phyloP scores from a whole-genome alignment of 2,113 vertebrate genomes.

The Pelobates fuscus region DNA sequence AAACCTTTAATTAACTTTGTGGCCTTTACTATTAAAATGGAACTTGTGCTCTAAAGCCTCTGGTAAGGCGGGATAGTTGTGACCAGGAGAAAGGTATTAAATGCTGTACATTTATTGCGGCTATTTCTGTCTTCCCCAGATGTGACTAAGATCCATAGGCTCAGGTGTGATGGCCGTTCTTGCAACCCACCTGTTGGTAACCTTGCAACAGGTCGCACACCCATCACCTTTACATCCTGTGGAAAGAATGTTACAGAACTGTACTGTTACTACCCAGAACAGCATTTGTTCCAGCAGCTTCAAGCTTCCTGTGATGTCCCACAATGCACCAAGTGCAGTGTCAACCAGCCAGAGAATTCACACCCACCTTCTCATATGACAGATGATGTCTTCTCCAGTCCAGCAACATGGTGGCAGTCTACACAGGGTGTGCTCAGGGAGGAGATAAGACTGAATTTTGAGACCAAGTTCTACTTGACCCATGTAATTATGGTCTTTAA shows the following conservation, averaged over 20 bases:
- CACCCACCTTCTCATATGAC: slow-evolving; percentile 79
- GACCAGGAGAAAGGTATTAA: no score
- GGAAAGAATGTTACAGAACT: slow-evolving; percentile 70
- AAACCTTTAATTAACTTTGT: no score
- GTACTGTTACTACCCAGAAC: slow-evolving; percentile 61
- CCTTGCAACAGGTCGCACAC: slow-evolving; percentile 77
- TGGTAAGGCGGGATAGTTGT: no score
- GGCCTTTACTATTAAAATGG: no score
- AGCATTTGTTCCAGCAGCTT: slow-evolving; percentile 30
- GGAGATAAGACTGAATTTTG: slow-evolving; percentile 81
- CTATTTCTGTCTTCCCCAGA: slow-evolving; percentile 49
- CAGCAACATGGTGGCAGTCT: slow-evolving; percentile 84
- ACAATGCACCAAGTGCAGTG: slow-evolving; percentile 65
- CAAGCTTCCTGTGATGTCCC: slow-evolving; percentile 55
- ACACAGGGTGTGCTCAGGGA: slow-evolving; percentile 67
- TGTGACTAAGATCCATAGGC: slow-evolving; percentile 51
- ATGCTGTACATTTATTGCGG: not conserved
- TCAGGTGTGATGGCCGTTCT: slow-evolving; percentile 74
- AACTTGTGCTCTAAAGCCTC: no score
- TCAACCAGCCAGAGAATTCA: slow-evolving; percentile 61
- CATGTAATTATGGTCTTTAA: slow-evolving; percentile 81
- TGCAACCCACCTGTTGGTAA: slow-evolving; percentile 85
- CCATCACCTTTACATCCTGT: slow-evolving; percentile 71
- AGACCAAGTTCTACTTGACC: slow-evolving; percentile 79
- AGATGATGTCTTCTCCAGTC: slow-evolving; percentile 78